Evolutionary conservation across 2,888 invertebrate genomes (phyloP), one percentile per base, ranked within the genome.

Genomic region (Lasioglossum figueresi): DNA sequence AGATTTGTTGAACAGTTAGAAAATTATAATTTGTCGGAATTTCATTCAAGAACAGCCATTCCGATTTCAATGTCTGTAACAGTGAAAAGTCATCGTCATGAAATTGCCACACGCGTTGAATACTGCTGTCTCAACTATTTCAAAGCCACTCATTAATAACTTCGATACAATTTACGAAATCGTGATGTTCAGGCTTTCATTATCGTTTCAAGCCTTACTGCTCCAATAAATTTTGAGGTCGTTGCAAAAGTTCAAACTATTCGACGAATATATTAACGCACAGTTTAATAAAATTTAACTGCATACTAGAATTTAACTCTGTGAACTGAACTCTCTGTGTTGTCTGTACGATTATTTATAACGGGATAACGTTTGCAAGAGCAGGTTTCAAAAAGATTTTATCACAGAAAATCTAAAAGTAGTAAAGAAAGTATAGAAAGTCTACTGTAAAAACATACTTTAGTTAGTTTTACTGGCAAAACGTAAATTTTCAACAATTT

Each of bases 81-180:
- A 23, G 34, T 31, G 66, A 27, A 6, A 34, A 66, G 34, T 23
- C 19, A 34, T 34, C 23, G 66, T 6, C 19, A 34, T 34, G 34
- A 34, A 34, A 66, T 66, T 66, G 66, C 34, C 34, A 66, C 34
- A 66, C 10, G 3, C 8, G 19, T 19, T 34, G 16, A 34, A 66
- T 66, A 66, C 66, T 66, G 66, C 66, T 66, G 34, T 8, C 66
- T 66, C 66, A 31, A 34, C 34, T 34, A 66, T 66, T 66, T 66
- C 8, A 37, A 66, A 31, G 34, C 23, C 66, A 23, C 34, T 34
- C 66, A 34, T 66, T 66, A 66, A 34, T 66, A 34, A 37, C 66
- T 66, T 34, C 10, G 34, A 66, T 66, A 31, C 1, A 23, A 66
- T 66, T 37, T 66, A 23, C 66, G 34, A 34, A 66, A 66, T 66